Conservation (phyloP, 1,140 invertebrate species). For the Agrilus planipennis region DNA sequence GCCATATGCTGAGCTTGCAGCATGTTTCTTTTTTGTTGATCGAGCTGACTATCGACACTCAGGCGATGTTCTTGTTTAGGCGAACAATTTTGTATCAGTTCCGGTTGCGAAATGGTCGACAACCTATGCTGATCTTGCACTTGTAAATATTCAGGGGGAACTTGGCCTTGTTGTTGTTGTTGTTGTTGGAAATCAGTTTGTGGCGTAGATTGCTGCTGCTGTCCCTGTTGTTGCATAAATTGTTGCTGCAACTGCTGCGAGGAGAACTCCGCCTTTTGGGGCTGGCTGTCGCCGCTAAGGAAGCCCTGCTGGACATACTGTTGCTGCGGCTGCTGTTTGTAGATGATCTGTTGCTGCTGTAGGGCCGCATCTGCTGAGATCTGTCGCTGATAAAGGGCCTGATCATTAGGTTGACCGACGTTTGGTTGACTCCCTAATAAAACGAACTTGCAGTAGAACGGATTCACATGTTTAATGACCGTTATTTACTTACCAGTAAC, state of each 20-base stretch:
- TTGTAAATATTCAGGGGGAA: constrained; percentile 19
- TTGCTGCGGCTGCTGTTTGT: constrained; percentile 30
- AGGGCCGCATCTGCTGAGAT: constrained; percentile 22
- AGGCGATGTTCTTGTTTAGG: constrained; percentile 22
- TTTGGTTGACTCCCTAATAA: constrained; percentile 6
- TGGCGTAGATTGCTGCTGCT: constrained; percentile 23
- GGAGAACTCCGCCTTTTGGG: neutral
- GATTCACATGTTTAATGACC: no score
- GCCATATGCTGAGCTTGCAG: constrained; percentile 13
- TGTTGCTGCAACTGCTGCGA: neutral
- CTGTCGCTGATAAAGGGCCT: constrained; percentile 21
- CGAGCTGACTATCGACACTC: constrained; percentile 29
- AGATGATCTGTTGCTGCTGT: no score
- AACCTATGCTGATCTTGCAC: constrained; percentile 21
- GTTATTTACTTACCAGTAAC: no score
- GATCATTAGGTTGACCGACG: constrained; percentile 3
- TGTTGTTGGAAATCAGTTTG: constrained; percentile 22
- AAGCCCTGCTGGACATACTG: constrained; percentile 36
- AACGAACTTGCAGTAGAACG: constrained; percentile 9
- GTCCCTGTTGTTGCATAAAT: constrained; percentile 26
- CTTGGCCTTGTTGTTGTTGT: constrained; percentile 24
- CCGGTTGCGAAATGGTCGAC: constrained; percentile 27
- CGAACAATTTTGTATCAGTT: constrained; percentile 20
- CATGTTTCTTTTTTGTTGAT: constrained; percentile 18
- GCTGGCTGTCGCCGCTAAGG: constrained; percentile 39